Percentiles rank a stretch among this genome's conserved stretches.
Conservation (phyloP, 1,140 invertebrate species). For the Ectropis grisescens region DNA sequence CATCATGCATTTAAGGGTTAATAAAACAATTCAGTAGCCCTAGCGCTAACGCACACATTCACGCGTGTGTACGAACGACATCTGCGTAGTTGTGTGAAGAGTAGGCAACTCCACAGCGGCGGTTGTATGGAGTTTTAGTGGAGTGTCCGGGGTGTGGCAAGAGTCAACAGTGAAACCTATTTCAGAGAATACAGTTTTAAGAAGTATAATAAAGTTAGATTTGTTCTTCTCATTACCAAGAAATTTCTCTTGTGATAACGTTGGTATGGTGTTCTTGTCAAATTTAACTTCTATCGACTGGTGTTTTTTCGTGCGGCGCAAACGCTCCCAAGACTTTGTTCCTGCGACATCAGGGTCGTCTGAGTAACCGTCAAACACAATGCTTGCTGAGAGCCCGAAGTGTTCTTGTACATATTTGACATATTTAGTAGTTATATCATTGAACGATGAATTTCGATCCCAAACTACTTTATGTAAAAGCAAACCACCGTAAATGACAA, state of each 20-base stretch:
- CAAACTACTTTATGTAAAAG: conserved; percentile 4
- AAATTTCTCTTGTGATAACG: conserved; percentile 3
- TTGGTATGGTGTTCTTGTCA: conserved; percentile 3
- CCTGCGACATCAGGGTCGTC: conserved; percentile 1
- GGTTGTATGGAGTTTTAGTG: too few species aligned
- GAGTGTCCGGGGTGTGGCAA: too few species aligned
- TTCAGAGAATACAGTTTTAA: conserved; percentile 2
- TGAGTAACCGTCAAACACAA: conserved; percentile 4
- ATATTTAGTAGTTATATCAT: conserved; percentile 3
- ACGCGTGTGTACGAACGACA: too few species aligned
- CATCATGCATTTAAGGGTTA: too few species aligned
- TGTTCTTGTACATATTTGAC: conserved; percentile 6
- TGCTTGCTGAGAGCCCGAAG: conserved; percentile 5
- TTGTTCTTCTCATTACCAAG: conserved; percentile 4
- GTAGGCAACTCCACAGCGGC: too few species aligned
- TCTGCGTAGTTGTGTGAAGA: too few species aligned
- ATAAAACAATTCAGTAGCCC: too few species aligned
- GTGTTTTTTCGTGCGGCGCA: conserved; percentile 1
- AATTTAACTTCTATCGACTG: conserved; percentile 2
- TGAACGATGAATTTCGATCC: conserved; percentile 6
- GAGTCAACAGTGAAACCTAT: conserved; percentile 1
- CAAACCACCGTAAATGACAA: conserved; percentile 2
- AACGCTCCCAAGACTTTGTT: conserved; percentile 4
- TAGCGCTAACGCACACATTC: too few species aligned
- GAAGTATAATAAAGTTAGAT: conserved; percentile 3